Conservation (phyloP, 2,888 invertebrate species). For the Drosophila yooni region DNA sequence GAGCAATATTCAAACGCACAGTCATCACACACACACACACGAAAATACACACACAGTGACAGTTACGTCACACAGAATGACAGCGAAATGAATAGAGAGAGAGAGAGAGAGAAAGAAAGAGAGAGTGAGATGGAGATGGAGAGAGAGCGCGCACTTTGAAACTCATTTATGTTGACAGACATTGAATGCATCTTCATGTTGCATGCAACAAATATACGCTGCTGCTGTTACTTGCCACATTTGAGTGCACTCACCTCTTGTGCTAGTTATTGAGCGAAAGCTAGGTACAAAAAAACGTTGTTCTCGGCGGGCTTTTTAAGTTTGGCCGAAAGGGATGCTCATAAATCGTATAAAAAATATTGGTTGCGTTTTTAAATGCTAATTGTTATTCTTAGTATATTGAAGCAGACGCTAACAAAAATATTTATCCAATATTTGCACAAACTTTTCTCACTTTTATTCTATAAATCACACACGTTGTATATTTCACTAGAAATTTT, state of each 20-base stretch:
- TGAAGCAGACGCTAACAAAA: not conserved
- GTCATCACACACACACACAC: conserved; percentile 16
- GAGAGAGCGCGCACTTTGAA: conserved; percentile 17
- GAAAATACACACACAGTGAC: conserved; percentile 4
- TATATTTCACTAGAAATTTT: not conserved
- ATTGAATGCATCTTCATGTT: conserved; percentile 27
- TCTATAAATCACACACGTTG: not conserved
- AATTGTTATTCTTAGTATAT: conserved; percentile 43
- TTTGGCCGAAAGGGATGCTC: conserved; percentile 22
- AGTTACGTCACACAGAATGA: conserved; percentile 51
- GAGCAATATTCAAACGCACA: conserved; percentile 58
- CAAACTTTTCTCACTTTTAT: conserved; percentile 2
- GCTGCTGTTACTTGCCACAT: conserved; percentile 14
- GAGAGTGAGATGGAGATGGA: conserved; percentile 3
- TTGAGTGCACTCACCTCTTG: conserved; percentile 70
- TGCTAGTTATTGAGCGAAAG: conserved; percentile 36
- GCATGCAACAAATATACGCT: conserved; percentile 43
- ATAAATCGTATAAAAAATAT: conserved; percentile 50
- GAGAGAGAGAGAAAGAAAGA: not conserved
- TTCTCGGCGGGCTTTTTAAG: conserved; percentile 26
- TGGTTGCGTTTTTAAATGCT: conserved; percentile 48
- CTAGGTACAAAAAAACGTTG: conserved; percentile 15
- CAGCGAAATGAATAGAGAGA: conserved; percentile 1
- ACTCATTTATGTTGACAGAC: conserved; percentile 20
- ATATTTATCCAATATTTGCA: not conserved